Percentiles rank a stretch among this genome's conserved stretches.
Evolutionary conservation across 2,797 vertebrate species (phyloP).

Genomic region (Psittacula echo): DNA sequence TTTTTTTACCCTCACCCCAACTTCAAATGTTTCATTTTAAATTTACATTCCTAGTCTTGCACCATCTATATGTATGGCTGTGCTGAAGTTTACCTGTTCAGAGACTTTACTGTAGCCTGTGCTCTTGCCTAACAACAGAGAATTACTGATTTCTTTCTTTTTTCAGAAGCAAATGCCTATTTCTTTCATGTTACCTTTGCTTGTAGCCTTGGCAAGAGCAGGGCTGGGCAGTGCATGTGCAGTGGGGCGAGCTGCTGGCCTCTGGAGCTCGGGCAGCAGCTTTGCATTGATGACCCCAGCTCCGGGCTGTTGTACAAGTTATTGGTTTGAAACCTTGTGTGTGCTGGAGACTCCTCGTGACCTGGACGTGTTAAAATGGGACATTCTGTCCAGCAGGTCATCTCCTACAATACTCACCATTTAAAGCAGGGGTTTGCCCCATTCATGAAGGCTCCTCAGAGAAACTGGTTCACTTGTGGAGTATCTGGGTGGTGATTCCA

Average conservation of each 20-base stretch:
- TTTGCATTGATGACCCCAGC: neutral
- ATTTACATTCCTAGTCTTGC: neutral
- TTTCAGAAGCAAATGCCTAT: neutral
- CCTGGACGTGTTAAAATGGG: neutral
- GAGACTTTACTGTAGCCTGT: neutral
- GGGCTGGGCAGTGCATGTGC: neutral
- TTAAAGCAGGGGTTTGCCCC: neutral
- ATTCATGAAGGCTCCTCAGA: neutral
- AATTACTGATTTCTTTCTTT: neutral
- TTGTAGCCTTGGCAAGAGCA: neutral
- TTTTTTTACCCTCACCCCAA: neutral
- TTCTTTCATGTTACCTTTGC: neutral
- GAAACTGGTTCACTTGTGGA: neutral
- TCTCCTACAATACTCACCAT: neutral
- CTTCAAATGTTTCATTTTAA: neutral
- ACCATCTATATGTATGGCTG: neutral
- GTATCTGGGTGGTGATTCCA: neutral
- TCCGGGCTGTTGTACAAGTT: rapidly evolving
- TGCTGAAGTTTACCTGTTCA: neutral
- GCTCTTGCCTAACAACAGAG: neutral
- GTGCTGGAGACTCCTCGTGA: neutral
- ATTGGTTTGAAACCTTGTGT: neutral
- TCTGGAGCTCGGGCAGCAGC: neutral
- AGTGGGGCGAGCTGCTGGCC: neutral
- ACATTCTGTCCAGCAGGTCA: neutral